Base-by-base conservation (phyloP, 2,888 invertebrate species). In the Nymphalis polychloros region DNA sequence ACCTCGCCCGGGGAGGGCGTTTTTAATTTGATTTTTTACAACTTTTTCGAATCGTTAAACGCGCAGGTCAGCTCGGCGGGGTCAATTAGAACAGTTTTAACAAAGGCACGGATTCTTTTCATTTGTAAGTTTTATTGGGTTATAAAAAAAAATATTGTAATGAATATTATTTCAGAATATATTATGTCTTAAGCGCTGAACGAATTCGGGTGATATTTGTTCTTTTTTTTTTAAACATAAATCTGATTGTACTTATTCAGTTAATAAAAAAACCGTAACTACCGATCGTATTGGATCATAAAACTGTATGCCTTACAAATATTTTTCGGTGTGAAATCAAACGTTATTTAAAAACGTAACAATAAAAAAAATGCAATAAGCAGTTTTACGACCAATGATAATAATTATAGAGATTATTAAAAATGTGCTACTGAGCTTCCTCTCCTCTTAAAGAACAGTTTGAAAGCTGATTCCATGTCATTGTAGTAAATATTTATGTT, bases 61-160 rank as follows among this genome's bases (percentile, higher is more conserved):
- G 20, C 73, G 72, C 59, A 27, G 75, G 77, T 79, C 81, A 81
- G 77, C 81, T 79, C 78, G 78, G 76, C 78, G 77, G 79, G 84
- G 81, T 85, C 86, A 85, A 85, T 87, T 88, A 86, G 85, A 85
- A 77, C 81, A 83, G 82, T 81, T 82, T 78, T 77, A 78, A 84
- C 82, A 83, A 85, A 81, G 80, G 74, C 76, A 59, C 23, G 52
- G 76, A 77, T 77, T 75, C 81, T 85, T 85, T 84, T 82, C 80
- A 76, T 82, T 82, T 81, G 80, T 78, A 79, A 78, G 74, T 84
- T 87, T 86, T 84, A 85, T 82, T 74, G 77, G 76, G 70, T 70
- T 69, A 77, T 88, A 83, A 87, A 86, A 79, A 46, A 74, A 83
- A 85, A 84, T 62, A 84, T 84, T 82, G 85, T 84, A 81, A 85